Percentiles rank a stretch among this genome's conserved stretches.
Conservation (phyloP, 2,888 invertebrate genomes). For the Apocheima hispidaria region DNA sequence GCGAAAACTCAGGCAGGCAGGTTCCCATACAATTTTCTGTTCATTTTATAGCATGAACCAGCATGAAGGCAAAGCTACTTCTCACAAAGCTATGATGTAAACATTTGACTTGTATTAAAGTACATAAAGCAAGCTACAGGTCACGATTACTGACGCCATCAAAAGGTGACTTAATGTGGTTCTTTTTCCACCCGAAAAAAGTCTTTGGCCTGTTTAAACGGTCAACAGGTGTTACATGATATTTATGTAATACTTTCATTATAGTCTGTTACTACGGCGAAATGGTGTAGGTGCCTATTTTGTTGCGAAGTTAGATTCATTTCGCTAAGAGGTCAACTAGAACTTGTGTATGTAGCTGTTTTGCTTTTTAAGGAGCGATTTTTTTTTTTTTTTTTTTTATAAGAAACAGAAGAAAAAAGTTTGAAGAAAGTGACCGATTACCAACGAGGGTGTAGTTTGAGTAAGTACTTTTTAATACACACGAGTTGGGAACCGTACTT, state of each 20-base stretch:
- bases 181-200: conserved; percentile 34
- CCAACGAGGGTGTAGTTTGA: too few relatives aligned
- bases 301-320: not conserved
- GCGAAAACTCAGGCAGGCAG: too few relatives aligned
- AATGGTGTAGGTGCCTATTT: not conserved
- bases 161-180: conserved; percentile 29
- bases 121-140: conserved; percentile 35
- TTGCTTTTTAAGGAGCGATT: too few relatives aligned
- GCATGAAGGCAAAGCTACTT: not conserved
- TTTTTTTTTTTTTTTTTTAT: too few relatives aligned
- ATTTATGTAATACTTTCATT: conserved; percentile 1
- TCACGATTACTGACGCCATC: conserved; percentile 56
- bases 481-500: too few relatives aligned
- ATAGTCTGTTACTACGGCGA: not conserved
- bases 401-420: too few relatives aligned
- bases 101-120: conserved; percentile 29
- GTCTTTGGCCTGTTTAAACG: conserved; percentile 7
- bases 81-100: conserved; percentile 44
- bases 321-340: not conserved
- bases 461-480: too few relatives aligned
- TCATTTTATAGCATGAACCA: not conserved
- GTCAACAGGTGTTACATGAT: not conserved
- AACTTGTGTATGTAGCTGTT: too few relatives aligned
- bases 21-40: too few relatives aligned
- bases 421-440: too few relatives aligned